Conservation (phyloP, 1,140 invertebrate genomes). For the Drosophila parvula region DNA sequence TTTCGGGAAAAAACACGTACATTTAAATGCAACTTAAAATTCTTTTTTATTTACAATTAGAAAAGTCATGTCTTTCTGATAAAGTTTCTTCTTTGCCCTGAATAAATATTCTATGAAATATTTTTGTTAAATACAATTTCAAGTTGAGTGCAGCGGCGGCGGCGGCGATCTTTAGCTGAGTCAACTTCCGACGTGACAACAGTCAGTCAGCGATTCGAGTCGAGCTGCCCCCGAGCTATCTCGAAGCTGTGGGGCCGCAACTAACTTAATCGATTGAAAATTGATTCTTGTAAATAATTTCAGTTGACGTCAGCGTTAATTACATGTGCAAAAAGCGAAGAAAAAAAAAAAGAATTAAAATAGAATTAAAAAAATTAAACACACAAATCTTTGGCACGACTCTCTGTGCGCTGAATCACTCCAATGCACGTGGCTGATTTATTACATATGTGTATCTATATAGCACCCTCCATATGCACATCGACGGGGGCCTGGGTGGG, state of each 20-base stretch:
- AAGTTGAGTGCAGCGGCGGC: background rate
- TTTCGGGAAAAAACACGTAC: background rate
- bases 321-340: slow-evolving; percentile 49
- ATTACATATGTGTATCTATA: slow-evolving; percentile 43
- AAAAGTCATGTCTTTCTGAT: background rate
- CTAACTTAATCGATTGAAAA: slow-evolving; percentile 76
- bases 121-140: background rate
- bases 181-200: slow-evolving; percentile 72
- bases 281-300: slow-evolving; percentile 76
- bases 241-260: slow-evolving; percentile 32
- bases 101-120: background rate
- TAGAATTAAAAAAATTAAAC: slow-evolving; percentile 20
- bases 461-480: slow-evolving; percentile 13
- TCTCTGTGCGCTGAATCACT: slow-evolving; percentile 64
- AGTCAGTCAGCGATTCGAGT: slow-evolving; percentile 39
- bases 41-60: background rate
- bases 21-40: fast-evolving
- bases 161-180: slow-evolving; percentile 33
- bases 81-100: background rate
- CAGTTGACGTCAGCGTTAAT: slow-evolving; percentile 78
- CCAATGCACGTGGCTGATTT: slow-evolving; percentile 77
- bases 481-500: background rate
- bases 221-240: slow-evolving; percentile 27
- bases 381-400: slow-evolving; percentile 64
- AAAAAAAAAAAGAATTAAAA: slow-evolving; percentile 14